These are phyloP conservation scores for Araneus ventricosus DNA, from an alignment of 1,140 invertebrate genomes.

Conservation along the genomic window DNA sequence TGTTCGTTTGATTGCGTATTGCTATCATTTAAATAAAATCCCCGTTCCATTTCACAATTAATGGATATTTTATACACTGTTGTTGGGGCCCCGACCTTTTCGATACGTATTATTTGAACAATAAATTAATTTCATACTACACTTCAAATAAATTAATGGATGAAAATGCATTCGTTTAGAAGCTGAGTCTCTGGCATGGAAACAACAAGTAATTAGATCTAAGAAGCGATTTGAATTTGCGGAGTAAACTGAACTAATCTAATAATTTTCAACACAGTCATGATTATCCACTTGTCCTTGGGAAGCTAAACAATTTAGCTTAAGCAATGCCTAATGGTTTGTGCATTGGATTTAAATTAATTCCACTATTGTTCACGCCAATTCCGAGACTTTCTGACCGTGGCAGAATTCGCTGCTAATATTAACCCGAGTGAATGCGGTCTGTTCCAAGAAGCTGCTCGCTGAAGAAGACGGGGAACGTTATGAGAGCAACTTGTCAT, in stretches of 20 bases:
- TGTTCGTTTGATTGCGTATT: no score
- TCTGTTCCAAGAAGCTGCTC: background rate
- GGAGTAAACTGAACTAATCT: background rate
- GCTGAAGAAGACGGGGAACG: background rate
- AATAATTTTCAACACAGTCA: background rate
- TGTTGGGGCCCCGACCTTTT: no score
- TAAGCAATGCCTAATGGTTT: conserved; percentile 19
- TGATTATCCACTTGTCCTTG: background rate
- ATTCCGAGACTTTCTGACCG: background rate
- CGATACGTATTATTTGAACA: no score
- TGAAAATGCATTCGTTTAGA: no score
- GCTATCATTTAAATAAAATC: no score
- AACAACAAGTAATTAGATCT: no score
- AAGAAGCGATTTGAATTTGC: background rate
- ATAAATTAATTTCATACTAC: no score
- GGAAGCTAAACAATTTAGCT: background rate
- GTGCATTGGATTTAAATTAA: background rate
- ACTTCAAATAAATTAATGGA: no score
- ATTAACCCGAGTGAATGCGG: background rate
- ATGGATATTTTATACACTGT: no score
- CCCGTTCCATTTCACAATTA: no score
- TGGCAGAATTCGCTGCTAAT: background rate
- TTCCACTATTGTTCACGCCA: background rate
- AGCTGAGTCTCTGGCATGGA: no score
- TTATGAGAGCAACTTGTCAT: conserved; percentile 11